phyloP scores from a whole-genome alignment of 2,797 vertebrate genomes.

The Tadarida brasiliensis region DNA sequence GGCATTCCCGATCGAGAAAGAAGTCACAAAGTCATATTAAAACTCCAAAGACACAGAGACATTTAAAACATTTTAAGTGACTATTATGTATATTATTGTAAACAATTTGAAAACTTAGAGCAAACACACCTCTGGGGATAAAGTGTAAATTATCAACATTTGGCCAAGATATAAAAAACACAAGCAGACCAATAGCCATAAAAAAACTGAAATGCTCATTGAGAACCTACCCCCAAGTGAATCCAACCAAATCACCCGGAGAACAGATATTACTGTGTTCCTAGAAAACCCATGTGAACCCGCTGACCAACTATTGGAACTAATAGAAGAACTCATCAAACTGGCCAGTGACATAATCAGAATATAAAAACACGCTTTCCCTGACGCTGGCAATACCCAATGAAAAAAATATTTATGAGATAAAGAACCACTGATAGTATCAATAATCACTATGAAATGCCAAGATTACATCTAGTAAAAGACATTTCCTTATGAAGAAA shows the following conservation, averaged over 20 bases:
- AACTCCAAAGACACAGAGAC: not conserved
- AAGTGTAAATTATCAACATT: conserved; percentile 17
- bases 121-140: conserved; percentile 28
- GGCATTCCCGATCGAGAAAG: not conserved
- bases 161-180: conserved; percentile 41
- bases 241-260: not conserved
- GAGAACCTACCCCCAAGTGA: not conserved
- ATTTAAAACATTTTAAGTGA: not conserved
- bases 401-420: conserved; percentile 34
- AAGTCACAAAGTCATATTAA: not conserved
- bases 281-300: conserved; percentile 14
- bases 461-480: conserved; percentile 11
- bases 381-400: conserved; percentile 36
- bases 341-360: conserved; percentile 1
- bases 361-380: conserved; percentile 16
- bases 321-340: conserved; percentile 47
- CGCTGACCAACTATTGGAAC: conserved; percentile 6
- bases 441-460: conserved; percentile 20
- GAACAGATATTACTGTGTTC: conserved; percentile 54
- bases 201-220: conserved; percentile 58
- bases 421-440: conserved; percentile 41
- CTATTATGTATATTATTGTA: not conserved
- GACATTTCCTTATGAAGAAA: conserved; percentile 9
- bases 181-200: not conserved
- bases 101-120: conserved; percentile 19